Evolutionary conservation across 2,888 invertebrate species (phyloP).

Genomic region (Chalcis sispes): DNA sequence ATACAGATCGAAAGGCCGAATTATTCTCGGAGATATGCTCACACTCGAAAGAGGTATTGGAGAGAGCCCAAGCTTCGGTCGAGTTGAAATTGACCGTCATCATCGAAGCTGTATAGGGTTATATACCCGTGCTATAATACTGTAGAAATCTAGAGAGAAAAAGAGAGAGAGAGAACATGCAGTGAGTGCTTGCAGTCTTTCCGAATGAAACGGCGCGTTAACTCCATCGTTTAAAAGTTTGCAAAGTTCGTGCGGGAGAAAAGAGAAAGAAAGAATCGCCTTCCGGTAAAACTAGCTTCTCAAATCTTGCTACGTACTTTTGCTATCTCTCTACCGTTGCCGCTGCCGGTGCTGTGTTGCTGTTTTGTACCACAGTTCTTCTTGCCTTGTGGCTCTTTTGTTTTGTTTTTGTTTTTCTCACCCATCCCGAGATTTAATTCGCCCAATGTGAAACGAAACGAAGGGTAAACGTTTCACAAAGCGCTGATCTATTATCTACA

Average conservation of each 20-base stretch:
- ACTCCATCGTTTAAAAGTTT: constrained; percentile 41
- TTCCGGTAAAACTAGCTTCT: constrained; percentile 18
- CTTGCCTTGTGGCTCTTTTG: background rate
- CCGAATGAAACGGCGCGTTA: constrained; percentile 8
- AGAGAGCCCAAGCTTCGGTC: background rate
- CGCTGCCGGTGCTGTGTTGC: too few relatives aligned
- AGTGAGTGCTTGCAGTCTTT: too few relatives aligned
- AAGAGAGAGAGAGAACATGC: background rate
- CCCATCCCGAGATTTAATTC: too few relatives aligned
- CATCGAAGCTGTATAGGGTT: constrained; percentile 10
- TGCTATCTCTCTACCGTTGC: too few relatives aligned
- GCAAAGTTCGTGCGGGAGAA: background rate
- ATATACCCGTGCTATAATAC: constrained; percentile 9
- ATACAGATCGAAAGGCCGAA: constrained; percentile 1
- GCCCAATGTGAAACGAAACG: too few relatives aligned
- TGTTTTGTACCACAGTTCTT: background rate
- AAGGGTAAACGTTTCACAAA: too few relatives aligned
- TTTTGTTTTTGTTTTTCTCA: background rate
- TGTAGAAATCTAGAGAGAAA: background rate
- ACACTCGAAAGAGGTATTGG: too few relatives aligned
- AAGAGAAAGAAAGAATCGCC: background rate
- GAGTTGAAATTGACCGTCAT: constrained; percentile 30
- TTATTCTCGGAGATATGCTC: background rate
- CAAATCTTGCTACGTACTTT: background rate
- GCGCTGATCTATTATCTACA: too few relatives aligned